Evolutionary conservation across 1,140 invertebrate species (phyloP).

Genomic region (Diploscapter pachys): DNA sequence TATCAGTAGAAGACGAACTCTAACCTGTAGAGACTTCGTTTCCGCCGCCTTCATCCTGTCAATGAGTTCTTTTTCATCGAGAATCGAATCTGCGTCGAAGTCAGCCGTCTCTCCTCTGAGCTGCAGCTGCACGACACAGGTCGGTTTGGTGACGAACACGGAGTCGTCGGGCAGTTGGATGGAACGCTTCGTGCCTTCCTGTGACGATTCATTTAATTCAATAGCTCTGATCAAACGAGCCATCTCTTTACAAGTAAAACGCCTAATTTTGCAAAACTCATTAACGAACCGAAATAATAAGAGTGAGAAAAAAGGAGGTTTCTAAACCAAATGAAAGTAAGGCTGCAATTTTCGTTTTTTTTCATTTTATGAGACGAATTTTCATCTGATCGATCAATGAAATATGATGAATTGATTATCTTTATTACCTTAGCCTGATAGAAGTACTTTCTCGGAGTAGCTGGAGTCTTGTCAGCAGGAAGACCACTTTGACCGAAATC

Average conservation of each 20-base stretch:
- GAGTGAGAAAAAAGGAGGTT: too few relatives aligned
- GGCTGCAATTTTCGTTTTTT: too few relatives aligned
- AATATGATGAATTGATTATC: too few relatives aligned
- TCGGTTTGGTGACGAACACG: constrained; percentile 3
- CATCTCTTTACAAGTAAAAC: too few relatives aligned
- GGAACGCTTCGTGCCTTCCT: constrained; percentile 19
- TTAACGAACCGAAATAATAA: too few relatives aligned
- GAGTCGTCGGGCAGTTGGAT: constrained; percentile 21
- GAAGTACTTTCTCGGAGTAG: constrained; percentile 17
- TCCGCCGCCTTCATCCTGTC: not conserved
- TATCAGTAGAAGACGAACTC: too few relatives aligned
- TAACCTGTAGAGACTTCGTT: too few relatives aligned
- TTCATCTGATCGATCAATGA: too few relatives aligned
- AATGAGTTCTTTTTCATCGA: constrained; percentile 1
- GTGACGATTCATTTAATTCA: constrained; percentile 1
- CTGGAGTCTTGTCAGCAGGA: constrained; percentile 1
- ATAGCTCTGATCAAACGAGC: too few relatives aligned
- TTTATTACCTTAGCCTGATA: constrained; percentile 22
- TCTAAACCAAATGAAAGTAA: too few relatives aligned
- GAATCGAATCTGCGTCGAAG: not conserved
- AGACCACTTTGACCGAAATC: constrained; percentile 29
- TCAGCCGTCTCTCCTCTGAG: not conserved
- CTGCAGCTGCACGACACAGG: constrained; percentile 2
- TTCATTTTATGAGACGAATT: too few relatives aligned
- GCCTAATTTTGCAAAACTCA: too few relatives aligned